These are phyloP conservation scores for Tenthredo scrophulariae DNA, from an alignment of 2,888 invertebrate species.

Conservation along the genomic window DNA sequence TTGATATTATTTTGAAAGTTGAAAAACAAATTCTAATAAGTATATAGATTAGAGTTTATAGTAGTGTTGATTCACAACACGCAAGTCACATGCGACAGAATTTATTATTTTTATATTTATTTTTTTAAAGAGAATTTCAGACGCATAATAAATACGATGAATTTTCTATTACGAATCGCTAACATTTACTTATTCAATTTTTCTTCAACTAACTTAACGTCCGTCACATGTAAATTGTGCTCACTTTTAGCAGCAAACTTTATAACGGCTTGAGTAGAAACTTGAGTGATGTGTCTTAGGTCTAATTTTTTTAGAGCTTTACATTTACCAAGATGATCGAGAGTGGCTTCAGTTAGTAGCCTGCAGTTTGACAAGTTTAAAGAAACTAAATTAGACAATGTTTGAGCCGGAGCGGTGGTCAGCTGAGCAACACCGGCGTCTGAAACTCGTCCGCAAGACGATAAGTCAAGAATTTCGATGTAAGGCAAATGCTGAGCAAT, in stretches of 20 bases:
- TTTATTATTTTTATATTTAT: neutral
- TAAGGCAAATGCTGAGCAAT: conserved; percentile 88
- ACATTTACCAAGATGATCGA: conserved; percentile 90
- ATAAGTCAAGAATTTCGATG: conserved; percentile 88
- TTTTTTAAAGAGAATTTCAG: conserved; percentile 19
- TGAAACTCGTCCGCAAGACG: conserved; percentile 92
- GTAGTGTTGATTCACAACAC: conserved; percentile 27
- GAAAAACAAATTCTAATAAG: neutral
- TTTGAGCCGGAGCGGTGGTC: conserved; percentile 85
- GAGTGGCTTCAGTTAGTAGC: conserved; percentile 88
- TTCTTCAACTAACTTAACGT: conserved; percentile 87
- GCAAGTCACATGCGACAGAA: conserved; percentile 25
- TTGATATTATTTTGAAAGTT: neutral
- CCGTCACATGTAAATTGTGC: conserved; percentile 89
- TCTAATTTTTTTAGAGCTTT: conserved; percentile 87
- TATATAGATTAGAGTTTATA: conserved; percentile 5
- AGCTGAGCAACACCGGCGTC: conserved; percentile 95
- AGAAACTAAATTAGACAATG: conserved; percentile 83
- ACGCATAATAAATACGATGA: conserved; percentile 12
- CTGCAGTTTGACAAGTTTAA: conserved; percentile 91
- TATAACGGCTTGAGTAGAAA: conserved; percentile 90
- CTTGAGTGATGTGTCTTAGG: conserved; percentile 89
- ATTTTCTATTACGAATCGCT: conserved; percentile 17
- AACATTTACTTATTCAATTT: conserved; percentile 65
- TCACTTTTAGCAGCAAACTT: conserved; percentile 91